Evolutionary conservation across 2,113 vertebrate genomes (phyloP), one percentile per base, ranked within the genome.

Genomic region (Cygnus atratus): DNA sequence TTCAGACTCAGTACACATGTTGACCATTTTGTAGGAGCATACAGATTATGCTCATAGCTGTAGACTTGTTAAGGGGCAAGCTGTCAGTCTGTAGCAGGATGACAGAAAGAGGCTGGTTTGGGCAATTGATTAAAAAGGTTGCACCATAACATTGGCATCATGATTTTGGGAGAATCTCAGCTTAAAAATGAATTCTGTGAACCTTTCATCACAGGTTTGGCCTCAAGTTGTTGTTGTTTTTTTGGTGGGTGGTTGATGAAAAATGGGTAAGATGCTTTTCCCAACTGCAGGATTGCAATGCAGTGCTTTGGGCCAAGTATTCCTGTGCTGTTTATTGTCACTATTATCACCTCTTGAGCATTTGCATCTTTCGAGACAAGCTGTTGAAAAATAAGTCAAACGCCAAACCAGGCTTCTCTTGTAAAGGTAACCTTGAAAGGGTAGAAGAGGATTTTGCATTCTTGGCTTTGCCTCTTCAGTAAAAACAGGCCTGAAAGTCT

Each of bases 41-140:
- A 1, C 19, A 50, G 55, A 46, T 44, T 58, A 9, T 5, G 25
- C 65, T 76, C 0, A 0, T n/a, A 41, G 33, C 4, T 2, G 55
- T 66, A 71, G 39, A 70, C 31, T 21, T 9, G 3, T 4, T 29
- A 63, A 26, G 66, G n/a, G 75, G 8, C 35, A 43, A 22, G 57
- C 58, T 74, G 75, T 44, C 61, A 5, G 6, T 28, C 59, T 20
- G 59, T 29, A 58, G 43, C 48, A 11, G 25, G 57, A 28, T 71
- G 39, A 52, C 13, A 24, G 52, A 46, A 90, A n/a, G 44, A 65
- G 22, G 35, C 57, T 26, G 18, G 3, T 37, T 79, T 65, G 67
- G 46, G 50, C 35, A 79, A 9, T 10, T 43, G 57, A n/a, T 66
- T 35, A 26, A 31, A 62, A n/a, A 54, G 37, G 26, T 35, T 54